Conservation (phyloP, 2,888 invertebrate genomes). For the Thelaira solivaga region DNA sequence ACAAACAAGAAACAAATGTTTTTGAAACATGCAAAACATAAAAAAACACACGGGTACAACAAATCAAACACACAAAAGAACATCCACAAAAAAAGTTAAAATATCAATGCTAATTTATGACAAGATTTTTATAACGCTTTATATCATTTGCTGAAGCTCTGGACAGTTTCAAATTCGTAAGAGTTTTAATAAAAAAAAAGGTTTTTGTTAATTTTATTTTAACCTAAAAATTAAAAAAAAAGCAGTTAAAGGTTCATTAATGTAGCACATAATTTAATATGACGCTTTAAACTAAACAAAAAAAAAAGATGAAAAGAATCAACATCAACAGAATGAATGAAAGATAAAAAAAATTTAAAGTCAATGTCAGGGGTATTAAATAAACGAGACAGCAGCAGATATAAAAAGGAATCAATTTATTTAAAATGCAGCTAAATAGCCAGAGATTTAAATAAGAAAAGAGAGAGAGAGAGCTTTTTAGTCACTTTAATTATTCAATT, state of each 20-base stretch:
- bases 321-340: background rate
- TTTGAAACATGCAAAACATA: conserved; percentile 48
- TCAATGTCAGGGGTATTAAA: conserved; percentile 59
- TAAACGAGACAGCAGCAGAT: conserved; percentile 17
- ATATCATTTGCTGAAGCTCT: conserved; percentile 1
- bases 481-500: no score
- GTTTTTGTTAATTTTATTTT: background rate
- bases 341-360: conserved; percentile 37
- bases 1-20: conserved; percentile 49
- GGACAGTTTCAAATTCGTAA: conserved; percentile 22
- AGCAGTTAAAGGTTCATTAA: conserved; percentile 57
- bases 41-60: background rate
- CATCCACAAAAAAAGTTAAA: conserved; percentile 17
- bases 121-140: conserved; percentile 48
- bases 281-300: conserved; percentile 43
- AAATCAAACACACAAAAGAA: background rate
- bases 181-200: no score
- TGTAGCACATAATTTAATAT: conserved; percentile 59
- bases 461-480: no score
- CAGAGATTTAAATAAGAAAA: no score
- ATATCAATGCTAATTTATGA: conserved; percentile 62
- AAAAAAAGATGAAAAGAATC: background rate
- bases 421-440: no score
- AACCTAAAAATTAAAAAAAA: conserved; percentile 33
- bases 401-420: background rate